These are phyloP conservation scores for Gephyroberyx darwinii DNA, from an alignment of 2,797 vertebrate species.

Conservation along the genomic window DNA sequence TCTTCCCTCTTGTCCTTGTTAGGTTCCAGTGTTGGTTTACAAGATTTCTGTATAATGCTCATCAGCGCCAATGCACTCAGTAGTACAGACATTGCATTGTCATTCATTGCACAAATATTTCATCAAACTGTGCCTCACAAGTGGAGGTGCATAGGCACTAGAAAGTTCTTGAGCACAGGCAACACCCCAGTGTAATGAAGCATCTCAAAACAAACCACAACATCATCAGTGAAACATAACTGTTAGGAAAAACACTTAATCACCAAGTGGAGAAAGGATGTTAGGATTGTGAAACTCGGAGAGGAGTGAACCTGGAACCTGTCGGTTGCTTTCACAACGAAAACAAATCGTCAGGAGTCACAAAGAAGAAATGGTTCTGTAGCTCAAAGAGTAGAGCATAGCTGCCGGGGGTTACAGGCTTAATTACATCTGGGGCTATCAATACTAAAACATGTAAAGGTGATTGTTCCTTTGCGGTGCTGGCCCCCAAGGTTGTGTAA, in stretches of 20 bases:
- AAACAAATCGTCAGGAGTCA: neutral
- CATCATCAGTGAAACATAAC: neutral
- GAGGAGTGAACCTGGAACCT: constrained; percentile 22
- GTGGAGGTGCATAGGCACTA: neutral
- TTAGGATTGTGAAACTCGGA: constrained; percentile 9
- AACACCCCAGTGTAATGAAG: constrained; percentile 17
- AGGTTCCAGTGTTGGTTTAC: neutral
- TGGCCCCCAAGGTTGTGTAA: no score
- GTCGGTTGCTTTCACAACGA: neutral
- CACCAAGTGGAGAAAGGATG: neutral
- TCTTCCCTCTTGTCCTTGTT: neutral
- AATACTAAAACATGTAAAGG: neutral
- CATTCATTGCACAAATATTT: neutral
- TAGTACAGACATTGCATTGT: neutral
- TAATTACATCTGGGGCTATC: neutral
- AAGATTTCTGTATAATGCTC: neutral
- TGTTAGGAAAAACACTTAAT: neutral
- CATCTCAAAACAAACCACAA: constrained; percentile 10
- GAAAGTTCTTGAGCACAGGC: constrained; percentile 7
- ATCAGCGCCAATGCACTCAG: neutral
- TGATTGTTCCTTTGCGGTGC: neutral
- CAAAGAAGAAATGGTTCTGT: neutral
- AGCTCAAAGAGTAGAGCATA: neutral
- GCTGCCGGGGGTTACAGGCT: neutral
- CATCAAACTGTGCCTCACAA: neutral